Base-by-base conservation (phyloP, 1,140 invertebrate genomes). In the Bathynomus jamesi region DNA sequence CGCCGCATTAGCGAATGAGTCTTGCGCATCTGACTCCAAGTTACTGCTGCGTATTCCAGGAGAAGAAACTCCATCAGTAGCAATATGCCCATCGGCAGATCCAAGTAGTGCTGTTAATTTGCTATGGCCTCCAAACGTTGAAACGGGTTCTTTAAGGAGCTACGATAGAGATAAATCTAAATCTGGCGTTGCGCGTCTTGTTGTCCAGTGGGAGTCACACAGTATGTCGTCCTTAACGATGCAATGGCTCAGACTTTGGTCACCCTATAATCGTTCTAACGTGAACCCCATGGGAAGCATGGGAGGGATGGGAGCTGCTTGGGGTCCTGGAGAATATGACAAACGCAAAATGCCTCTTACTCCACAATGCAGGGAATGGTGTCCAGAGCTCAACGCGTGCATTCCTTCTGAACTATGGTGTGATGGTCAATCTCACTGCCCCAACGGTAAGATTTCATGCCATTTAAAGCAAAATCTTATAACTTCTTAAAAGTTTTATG, bases 361-460 rank as follows among this genome's bases (percentile, higher is more conserved):
- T 40, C 32, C 32, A 10, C 65, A 89, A 87, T 78, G 87, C 87
- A 31, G 87, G 86, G 87, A 89, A 79, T 89, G 90, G 80, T 95
- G 93, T 82, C 92, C 92, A 8, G 92, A 95, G 81, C 83, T 95
- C 70, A 90, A 93, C 79, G 92, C 92, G 25, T 95, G 93, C 80
- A 95, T 95, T 72, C 90, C 89, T 75, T 83, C 89, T 4, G 87
- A 87, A 61, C 83, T 95, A 31, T 94, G 92, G 91, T 95, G 93
- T 81, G 92, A 95, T 81, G 92, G 93, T 11, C 63, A 61, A 5
- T 61, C 25, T 53, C 76, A 75, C 32, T 71, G 72, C 29, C 76
- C 76, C 4, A 40, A 72, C 61, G 72, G 72, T 74, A 25, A 74
- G 70, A 29, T 25, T 2, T 21, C 21, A 0, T 3, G 1, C 30